Conservation (phyloP, 92 coral and sea anemone genomes). For the Muricea muricata region DNA sequence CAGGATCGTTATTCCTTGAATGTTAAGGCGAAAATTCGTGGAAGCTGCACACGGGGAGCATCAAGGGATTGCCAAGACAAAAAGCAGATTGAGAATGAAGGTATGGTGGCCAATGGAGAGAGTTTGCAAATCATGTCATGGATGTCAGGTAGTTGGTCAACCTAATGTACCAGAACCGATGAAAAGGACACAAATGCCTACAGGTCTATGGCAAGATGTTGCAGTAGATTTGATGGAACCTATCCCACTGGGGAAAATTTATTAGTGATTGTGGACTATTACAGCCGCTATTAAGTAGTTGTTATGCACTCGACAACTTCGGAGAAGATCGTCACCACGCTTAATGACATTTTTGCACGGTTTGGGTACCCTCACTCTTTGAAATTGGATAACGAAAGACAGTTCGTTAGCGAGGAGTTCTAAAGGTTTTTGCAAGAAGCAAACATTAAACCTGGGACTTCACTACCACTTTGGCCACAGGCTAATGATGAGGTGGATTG, state of each 20-base stretch:
- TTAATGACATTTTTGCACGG: constrained; percentile 40
- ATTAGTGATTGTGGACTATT: constrained; percentile 45
- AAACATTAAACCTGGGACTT: constrained; percentile 40
- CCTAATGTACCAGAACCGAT: constrained; percentile 58
- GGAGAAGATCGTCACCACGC: constrained; percentile 37
- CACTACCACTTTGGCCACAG: constrained; percentile 60
- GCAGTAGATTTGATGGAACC: constrained; percentile 60
- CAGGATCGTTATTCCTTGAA: constrained; percentile 33
- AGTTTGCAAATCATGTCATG: constrained; percentile 63
- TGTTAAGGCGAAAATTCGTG: not conserved
- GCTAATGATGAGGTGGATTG: constrained; percentile 54
- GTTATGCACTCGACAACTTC: constrained; percentile 57
- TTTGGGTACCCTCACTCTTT: constrained; percentile 48
- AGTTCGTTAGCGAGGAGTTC: constrained; percentile 40
- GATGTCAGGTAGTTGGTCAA: constrained; percentile 63
- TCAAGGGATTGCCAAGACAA: constrained; percentile 62
- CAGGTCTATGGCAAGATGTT: constrained; percentile 54
- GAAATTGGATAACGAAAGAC: constrained; percentile 52
- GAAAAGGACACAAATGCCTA: constrained; percentile 46
- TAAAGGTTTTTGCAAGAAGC: constrained; percentile 28
- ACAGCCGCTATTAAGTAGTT: constrained; percentile 56
- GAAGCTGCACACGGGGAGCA: constrained; percentile 46
- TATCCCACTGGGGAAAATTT: constrained; percentile 58
- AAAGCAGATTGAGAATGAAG: constrained; percentile 53
- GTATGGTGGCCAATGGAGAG: constrained; percentile 75